Evolutionary conservation across 2,113 vertebrate species (phyloP).

Genomic region (Terrapene triunguis): DNA sequence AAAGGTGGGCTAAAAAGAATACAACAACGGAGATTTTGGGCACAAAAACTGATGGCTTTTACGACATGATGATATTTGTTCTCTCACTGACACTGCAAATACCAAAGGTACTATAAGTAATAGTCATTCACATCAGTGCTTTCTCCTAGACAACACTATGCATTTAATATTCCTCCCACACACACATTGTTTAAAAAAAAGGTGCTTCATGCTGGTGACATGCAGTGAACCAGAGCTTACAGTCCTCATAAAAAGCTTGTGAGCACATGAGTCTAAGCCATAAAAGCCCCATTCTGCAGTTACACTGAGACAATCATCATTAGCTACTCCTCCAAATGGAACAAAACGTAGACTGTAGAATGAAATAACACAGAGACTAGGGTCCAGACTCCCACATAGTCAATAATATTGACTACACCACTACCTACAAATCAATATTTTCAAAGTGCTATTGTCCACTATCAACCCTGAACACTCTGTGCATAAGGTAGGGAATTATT

Average conservation of each 20-base stretch:
- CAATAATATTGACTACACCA: background rate
- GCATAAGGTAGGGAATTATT: background rate
- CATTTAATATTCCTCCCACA: constrained; percentile 27
- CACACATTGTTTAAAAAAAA: background rate
- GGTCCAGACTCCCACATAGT: background rate
- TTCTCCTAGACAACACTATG: constrained; percentile 55
- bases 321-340: background rate
- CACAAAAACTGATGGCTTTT: background rate
- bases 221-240: background rate
- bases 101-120: constrained; percentile 51
- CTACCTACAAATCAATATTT: background rate
- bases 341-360: background rate
- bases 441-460: background rate
- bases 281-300: background rate
- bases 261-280: background rate
- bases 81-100: constrained; percentile 39
- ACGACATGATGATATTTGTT: constrained; percentile 21
- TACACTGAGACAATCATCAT: background rate
- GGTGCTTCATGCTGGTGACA: background rate
- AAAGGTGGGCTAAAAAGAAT: background rate
- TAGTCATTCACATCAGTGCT: constrained; percentile 2
- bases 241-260: background rate
- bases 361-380: background rate
- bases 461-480: background rate
- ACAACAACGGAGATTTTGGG: background rate